Conservation (phyloP, 2,113 vertebrate genomes). For the Heteronetta atricapilla region DNA sequence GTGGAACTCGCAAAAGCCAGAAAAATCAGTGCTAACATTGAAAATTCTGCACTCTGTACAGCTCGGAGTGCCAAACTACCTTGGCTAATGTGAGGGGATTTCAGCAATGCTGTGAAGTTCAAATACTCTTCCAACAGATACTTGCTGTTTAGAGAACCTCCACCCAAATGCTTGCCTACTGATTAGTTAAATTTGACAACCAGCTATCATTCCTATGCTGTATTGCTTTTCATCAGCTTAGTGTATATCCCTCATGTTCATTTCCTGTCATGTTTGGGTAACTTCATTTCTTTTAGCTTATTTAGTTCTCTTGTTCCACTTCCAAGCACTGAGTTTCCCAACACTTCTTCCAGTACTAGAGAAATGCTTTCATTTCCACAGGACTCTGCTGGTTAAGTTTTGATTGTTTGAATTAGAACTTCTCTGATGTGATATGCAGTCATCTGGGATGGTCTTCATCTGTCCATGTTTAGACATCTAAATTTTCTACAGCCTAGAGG, state of each 20-base stretch:
- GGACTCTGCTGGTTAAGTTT: neutral
- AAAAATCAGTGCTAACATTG: neutral
- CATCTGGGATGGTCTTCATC: neutral
- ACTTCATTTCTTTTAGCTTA: conserved; percentile 27
- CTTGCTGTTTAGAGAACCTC: neutral
- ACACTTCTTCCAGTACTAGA: neutral
- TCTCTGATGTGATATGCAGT: neutral
- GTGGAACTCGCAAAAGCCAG: neutral
- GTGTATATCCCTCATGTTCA: neutral
- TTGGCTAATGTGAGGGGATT: neutral
- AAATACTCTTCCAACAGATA: neutral
- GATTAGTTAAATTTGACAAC: conserved; percentile 9
- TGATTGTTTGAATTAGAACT: neutral
- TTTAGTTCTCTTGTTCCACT: neutral
- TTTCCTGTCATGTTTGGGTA: conserved; percentile 1
- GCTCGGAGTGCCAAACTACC: neutral
- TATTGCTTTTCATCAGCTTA: conserved; percentile 22
- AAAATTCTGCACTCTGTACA: neutral
- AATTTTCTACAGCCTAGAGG: neutral
- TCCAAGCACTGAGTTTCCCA: neutral
- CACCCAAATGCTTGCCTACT: neutral
- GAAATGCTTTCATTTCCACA: neutral
- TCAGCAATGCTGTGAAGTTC: neutral
- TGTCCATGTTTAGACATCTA: neutral
- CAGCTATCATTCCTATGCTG: neutral